phyloP scores from a whole-genome alignment of 2,888 invertebrate species.

The Punctoribates punctum region DNA sequence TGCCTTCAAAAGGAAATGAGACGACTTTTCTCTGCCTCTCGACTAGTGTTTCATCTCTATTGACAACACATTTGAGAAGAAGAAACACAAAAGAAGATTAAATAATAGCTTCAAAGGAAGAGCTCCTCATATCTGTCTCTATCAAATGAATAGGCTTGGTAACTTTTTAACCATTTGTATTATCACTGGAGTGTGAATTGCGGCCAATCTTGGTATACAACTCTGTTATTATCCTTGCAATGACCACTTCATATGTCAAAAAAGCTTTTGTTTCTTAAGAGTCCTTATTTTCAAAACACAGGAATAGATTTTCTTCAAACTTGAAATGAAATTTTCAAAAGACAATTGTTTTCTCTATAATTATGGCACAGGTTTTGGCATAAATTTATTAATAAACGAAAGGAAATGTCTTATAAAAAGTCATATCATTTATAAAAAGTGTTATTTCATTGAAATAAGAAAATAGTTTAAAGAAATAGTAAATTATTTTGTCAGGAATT shows the following conservation, averaged over 20 bases:
- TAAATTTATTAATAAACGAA: background rate
- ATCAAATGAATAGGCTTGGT: background rate
- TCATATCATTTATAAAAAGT: too few relatives aligned
- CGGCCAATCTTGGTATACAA: background rate
- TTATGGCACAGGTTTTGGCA: background rate
- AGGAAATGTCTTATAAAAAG: background rate
- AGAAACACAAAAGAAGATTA: slow-evolving; percentile 19
- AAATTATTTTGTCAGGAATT: too few relatives aligned
- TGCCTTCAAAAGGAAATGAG: slow-evolving; percentile 23
- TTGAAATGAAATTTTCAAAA: background rate
- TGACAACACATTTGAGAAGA: background rate
- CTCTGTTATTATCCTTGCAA: background rate
- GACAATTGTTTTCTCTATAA: background rate
- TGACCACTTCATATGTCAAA: background rate
- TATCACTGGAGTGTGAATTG: background rate
- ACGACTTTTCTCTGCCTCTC: background rate
- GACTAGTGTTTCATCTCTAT: background rate
- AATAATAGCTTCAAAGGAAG: background rate
- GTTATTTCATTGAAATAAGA: too few relatives aligned
- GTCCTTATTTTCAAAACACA: background rate
- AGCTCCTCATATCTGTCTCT: background rate
- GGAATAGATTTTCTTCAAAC: background rate
- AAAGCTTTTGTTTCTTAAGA: background rate
- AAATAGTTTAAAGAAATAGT: too few relatives aligned
- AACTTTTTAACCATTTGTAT: background rate